These are phyloP conservation scores for Novumbra hubbsi DNA, from an alignment of 2,797 vertebrate species.

Conservation along the genomic window DNA sequence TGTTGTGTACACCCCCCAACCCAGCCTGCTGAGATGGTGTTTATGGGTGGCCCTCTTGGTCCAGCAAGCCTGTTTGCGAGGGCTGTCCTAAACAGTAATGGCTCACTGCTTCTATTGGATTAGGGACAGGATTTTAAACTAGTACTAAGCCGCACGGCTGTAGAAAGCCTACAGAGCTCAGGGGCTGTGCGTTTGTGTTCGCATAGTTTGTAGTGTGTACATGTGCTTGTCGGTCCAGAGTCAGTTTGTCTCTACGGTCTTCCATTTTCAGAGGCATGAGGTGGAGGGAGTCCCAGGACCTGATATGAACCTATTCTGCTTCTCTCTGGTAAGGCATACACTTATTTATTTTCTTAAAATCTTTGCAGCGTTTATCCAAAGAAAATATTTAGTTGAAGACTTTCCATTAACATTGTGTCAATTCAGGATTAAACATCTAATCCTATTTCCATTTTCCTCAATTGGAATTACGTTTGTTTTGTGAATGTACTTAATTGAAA, in stretches of 20 bases:
- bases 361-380: neutral
- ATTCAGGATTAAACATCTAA: neutral
- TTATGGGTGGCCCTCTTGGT: slow-evolving; percentile 24
- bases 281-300: slow-evolving; percentile 15
- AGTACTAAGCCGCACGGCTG: slow-evolving; percentile 80
- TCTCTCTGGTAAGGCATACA: slow-evolving; percentile 85
- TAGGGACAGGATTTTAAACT: slow-evolving; percentile 87
- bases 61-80: slow-evolving; percentile 44
- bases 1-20: slow-evolving; percentile 5
- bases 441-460: neutral
- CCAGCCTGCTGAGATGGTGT: slow-evolving; percentile 28
- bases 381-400: neutral
- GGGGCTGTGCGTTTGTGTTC: slow-evolving; percentile 22
- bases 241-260: slow-evolving; percentile 17
- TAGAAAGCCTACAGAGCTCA: slow-evolving; percentile 75
- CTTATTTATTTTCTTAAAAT: neutral
- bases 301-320: slow-evolving; percentile 92
- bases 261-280: slow-evolving; percentile 36
- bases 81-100: slow-evolving; percentile 74
- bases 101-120: slow-evolving; percentile 85
- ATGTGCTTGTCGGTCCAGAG: slow-evolving; percentile 27
- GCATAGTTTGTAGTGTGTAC: neutral
- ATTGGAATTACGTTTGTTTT: neutral
- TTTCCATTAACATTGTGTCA: neutral
- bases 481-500: neutral